phyloP scores from a whole-genome alignment of 1,140 invertebrate genomes.

The Temnothorax curvispinosus region DNA sequence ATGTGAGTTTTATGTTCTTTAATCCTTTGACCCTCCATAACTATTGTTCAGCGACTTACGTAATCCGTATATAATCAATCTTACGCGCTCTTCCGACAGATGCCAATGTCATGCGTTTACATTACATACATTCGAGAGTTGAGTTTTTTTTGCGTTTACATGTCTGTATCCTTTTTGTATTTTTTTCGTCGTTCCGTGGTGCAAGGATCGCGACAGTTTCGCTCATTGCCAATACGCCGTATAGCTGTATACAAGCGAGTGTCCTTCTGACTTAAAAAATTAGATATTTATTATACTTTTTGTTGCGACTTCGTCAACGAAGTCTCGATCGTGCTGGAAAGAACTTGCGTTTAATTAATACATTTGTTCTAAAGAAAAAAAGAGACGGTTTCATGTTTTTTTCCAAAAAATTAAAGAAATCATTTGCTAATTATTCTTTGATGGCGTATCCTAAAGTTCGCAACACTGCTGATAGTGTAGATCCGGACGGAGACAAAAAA shows the following conservation, averaged over 20 bases:
- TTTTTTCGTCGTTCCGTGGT: neutral
- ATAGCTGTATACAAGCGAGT: neutral
- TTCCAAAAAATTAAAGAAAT: neutral
- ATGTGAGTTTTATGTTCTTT: conserved; percentile 21
- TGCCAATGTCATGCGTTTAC: neutral
- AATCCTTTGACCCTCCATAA: conserved; percentile 31
- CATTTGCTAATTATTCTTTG: neutral
- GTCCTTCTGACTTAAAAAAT: neutral
- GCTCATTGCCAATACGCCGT: neutral
- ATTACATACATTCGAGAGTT: conserved; percentile 11
- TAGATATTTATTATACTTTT: neutral
- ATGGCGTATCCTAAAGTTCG: neutral
- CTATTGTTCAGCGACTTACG: neutral
- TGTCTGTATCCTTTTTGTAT: neutral
- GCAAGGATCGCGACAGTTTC: conserved; percentile 13
- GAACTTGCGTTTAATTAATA: neutral
- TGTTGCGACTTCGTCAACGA: neutral
- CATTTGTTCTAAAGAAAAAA: neutral
- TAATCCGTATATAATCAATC: conserved; percentile 11
- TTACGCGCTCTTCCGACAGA: conserved; percentile 19
- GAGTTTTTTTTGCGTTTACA: conserved; percentile 16
- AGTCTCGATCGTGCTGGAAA: neutral
- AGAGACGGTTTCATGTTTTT: neutral
- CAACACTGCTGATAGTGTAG: neutral
- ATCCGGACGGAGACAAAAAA: neutral